These are phyloP conservation scores for Sphenopsis melanotis DNA, from an alignment of 2,797 vertebrate species.

Conservation along the genomic window DNA sequence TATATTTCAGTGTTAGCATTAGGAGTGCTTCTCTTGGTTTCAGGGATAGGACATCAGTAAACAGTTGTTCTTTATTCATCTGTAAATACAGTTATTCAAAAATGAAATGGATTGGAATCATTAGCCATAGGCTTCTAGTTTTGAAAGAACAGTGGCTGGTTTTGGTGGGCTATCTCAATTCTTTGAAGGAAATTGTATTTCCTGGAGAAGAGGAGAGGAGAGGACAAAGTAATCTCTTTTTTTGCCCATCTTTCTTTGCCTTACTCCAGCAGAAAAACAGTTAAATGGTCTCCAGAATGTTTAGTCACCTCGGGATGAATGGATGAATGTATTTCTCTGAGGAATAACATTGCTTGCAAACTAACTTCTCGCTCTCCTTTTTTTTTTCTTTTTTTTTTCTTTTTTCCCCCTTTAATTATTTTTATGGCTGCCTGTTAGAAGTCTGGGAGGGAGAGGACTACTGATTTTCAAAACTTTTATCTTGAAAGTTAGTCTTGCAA, in stretches of 20 bases:
- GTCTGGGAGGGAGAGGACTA: background rate
- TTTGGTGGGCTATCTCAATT: background rate
- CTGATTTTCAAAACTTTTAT: background rate
- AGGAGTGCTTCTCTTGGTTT: background rate
- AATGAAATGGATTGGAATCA: fast-evolving
- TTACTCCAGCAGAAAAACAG: background rate
- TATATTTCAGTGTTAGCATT: background rate
- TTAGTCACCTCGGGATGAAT: background rate
- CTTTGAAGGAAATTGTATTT: background rate
- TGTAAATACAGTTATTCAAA: background rate
- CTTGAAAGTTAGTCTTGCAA: background rate
- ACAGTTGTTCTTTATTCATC: background rate
- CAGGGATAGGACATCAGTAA: background rate
- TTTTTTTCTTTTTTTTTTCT: too few relatives aligned
- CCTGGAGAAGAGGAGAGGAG: background rate
- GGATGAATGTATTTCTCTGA: background rate
- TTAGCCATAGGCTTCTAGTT: background rate
- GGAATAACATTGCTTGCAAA: background rate
- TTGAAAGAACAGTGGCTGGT: background rate
- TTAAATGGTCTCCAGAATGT: background rate
- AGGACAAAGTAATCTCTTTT: background rate
- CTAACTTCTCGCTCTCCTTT: background rate
- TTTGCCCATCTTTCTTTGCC: background rate
- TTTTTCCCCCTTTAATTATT: background rate
- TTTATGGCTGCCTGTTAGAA: background rate